These are phyloP conservation scores for Drosophila sp. DNA, from an alignment of 1,140 invertebrate species.

Conservation along the genomic window DNA sequence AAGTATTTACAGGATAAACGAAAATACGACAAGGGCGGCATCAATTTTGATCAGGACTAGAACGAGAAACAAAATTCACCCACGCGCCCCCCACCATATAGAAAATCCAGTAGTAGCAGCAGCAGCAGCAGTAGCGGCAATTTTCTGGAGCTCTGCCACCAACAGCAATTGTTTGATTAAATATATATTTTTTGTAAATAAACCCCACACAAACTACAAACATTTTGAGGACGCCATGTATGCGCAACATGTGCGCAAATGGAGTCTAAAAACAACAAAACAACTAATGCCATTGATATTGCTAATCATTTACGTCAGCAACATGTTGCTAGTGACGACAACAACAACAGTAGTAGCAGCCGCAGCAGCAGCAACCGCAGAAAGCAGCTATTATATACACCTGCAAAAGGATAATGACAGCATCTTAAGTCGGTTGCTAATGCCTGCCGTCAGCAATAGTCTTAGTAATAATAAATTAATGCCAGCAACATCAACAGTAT, in stretches of 20 bases:
- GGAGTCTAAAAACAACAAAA: conserved; percentile 83
- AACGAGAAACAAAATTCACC: conserved; percentile 11
- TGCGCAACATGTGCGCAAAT: conserved; percentile 84
- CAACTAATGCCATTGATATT: conserved; percentile 82
- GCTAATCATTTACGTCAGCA: conserved; percentile 74
- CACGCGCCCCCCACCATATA: conserved; percentile 1
- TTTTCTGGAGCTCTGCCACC: not conserved
- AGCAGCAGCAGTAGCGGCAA: conserved; percentile 36
- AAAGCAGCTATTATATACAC: conserved; percentile 72
- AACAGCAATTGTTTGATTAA: conserved; percentile 38
- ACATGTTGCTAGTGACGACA: conserved; percentile 78
- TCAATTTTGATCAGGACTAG: conserved; percentile 65
- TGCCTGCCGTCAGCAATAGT: conserved; percentile 29
- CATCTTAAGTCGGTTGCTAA: conserved; percentile 33
- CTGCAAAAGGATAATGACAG: conserved; percentile 62
- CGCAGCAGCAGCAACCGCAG: conserved; percentile 52
- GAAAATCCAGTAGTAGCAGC: conserved; percentile 25
- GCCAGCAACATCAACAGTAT: conserved; percentile 33
- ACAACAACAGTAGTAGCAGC: conserved; percentile 42
- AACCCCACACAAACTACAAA: conserved; percentile 72
- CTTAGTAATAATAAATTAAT: conserved; percentile 26
- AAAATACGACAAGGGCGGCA: conserved; percentile 75
- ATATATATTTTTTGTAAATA: conserved; percentile 63
- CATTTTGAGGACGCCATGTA: conserved; percentile 83
- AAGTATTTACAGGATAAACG: conserved; percentile 81